These are phyloP conservation scores for Nymphalis io DNA, from an alignment of 1,140 invertebrate genomes.

Conservation along the genomic window DNA sequence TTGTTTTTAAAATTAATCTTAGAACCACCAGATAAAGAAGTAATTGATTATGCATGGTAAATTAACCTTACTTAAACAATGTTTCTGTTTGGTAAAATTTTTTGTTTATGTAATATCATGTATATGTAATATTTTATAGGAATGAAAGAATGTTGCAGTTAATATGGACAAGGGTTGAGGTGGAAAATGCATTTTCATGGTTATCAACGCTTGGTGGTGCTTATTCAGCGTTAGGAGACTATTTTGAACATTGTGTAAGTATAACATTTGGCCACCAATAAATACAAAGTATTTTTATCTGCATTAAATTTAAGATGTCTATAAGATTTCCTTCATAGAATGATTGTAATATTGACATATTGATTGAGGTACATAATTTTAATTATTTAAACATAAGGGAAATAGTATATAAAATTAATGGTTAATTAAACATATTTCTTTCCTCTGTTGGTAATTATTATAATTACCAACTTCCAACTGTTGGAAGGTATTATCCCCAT, in stretches of 20 bases:
- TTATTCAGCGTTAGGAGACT: slow-evolving; percentile 95
- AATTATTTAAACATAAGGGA: too few relatives aligned
- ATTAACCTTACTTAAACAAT: slow-evolving; percentile 25
- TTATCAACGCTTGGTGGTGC: slow-evolving; percentile 97
- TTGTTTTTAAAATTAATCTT: slow-evolving; percentile 71
- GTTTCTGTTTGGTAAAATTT: neutral
- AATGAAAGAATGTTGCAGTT: slow-evolving; percentile 72
- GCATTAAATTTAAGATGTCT: too few relatives aligned
- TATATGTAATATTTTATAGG: slow-evolving; percentile 56
- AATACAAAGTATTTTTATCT: neutral
- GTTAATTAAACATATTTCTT: too few relatives aligned
- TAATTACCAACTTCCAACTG: too few relatives aligned
- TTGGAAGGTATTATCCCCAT: too few relatives aligned
- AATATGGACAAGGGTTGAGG: slow-evolving; percentile 85
- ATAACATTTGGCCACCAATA: too few relatives aligned
- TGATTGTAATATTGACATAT: too few relatives aligned
- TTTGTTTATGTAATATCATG: neutral
- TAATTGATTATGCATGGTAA: slow-evolving; percentile 86
- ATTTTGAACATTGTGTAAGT: slow-evolving; percentile 89
- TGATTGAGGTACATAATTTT: too few relatives aligned
- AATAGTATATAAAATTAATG: too few relatives aligned
- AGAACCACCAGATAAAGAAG: slow-evolving; percentile 81
- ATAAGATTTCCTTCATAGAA: too few relatives aligned
- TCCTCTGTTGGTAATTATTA: too few relatives aligned
- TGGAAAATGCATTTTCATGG: slow-evolving; percentile 95